Evolutionary conservation across 2,888 invertebrate species (phyloP), one percentile per base, ranked within the genome.

Genomic region (Alloscopus bannaensis): DNA sequence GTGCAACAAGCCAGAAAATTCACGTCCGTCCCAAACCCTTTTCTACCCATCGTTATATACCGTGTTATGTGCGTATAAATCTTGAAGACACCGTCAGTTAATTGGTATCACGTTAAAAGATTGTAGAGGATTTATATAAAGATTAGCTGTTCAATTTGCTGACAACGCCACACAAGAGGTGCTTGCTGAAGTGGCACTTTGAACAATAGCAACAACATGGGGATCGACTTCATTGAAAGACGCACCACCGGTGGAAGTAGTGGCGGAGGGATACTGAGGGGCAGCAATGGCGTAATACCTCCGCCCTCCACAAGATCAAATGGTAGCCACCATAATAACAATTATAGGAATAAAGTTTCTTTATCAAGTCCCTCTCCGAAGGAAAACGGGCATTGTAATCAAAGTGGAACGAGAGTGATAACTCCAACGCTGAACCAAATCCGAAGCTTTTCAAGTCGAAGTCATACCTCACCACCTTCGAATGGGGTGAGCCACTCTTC

Each of bases 1-100:
- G 64, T 36, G 55, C 66, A 73, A 66, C 73, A 47, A 57, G 66
- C 66, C 65, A 66, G 73, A 66, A 73, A 73, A 73, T 66, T 42
- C 66, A 66, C 59, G 73, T 73, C 66, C 73, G 73, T 59, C 59
- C 50, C 55, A n/a, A n/a, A n/a, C n/a, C n/a, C n/a, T n/a, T 28
- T 1, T 55, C 4, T 4, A 26, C 11, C 8, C 24, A 26, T 28
- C 13, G 4, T 24, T 52, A n/a, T n/a, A 22, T 26, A 52, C 16
- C 11, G 28, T 55, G 26, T 13, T 55, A 13, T 26, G 13, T 55
- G 11, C 26, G 24, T 11, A 55, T 26, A 26, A 55, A 55, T 55
- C 55, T 26, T 42, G 42, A 42, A 42, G 18, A 11, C 28, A n/a
- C n/a, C n/a, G n/a, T n/a, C n/a, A n/a, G n/a, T n/a, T n/a, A n/a